These are phyloP conservation scores for Hozukius guyotensis DNA, from an alignment of 2,797 vertebrate genomes.

Conservation along the genomic window DNA sequence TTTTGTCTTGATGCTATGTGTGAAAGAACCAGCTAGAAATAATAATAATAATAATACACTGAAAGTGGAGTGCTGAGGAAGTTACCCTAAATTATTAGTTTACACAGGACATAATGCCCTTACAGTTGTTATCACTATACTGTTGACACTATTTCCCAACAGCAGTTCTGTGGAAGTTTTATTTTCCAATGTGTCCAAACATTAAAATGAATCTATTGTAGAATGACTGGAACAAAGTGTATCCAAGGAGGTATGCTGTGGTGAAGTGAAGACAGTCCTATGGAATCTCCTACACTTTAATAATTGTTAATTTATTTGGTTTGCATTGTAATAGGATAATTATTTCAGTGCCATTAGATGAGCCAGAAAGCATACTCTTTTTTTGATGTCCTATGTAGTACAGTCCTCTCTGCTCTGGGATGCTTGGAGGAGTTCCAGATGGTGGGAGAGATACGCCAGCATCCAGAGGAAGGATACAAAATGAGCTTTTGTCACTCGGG, in stretches of 20 bases:
- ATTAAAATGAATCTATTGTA: not conserved
- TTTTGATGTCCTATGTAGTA: not conserved
- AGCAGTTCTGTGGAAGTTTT: not conserved
- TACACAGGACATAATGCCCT: rapidly evolving
- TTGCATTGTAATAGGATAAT: not conserved
- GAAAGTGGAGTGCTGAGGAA: too few species aligned
- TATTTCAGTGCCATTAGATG: not conserved
- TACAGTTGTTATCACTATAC: too few species aligned
- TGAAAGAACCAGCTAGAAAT: too few species aligned
- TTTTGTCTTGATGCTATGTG: not conserved
- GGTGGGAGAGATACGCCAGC: not conserved
- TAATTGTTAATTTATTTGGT: too few species aligned
- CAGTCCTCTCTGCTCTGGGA: not conserved
- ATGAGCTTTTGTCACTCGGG: not conserved
- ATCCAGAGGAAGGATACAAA: not conserved
- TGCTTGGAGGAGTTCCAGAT: conserved; percentile 20
- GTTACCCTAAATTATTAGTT: not conserved
- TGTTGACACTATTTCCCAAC: too few species aligned
- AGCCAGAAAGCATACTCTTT: not conserved
- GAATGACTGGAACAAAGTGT: not conserved
- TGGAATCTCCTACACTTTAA: not conserved
- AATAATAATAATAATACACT: too few species aligned
- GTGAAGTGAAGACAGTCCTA: not conserved
- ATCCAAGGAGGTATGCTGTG: not conserved
- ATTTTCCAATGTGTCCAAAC: not conserved